These are phyloP conservation scores for Harpalus rufipes DNA, from an alignment of 2,888 invertebrate genomes.

Conservation along the genomic window DNA sequence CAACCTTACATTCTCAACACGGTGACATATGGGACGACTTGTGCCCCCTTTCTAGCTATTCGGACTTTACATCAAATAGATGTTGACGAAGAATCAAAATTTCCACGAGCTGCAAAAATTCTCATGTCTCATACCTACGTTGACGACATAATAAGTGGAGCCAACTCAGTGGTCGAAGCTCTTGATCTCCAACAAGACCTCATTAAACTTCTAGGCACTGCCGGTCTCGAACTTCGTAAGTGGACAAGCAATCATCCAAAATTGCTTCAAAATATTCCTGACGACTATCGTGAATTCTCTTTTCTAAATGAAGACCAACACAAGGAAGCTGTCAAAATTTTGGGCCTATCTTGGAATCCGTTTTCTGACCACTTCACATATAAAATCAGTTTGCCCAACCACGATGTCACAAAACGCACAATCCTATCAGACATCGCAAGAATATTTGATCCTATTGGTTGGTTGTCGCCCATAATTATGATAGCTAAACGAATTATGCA, in stretches of 20 bases:
- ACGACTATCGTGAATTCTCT: slow-evolving; percentile 7
- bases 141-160: no score
- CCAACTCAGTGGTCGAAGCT: not conserved
- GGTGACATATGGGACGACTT: no score
- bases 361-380: not conserved
- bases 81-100: no score
- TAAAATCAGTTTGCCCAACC: not conserved
- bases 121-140: no score
- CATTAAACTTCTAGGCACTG: not conserved
- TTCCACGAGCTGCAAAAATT: no score
- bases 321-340: not conserved
- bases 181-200: not conserved
- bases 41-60: no score
- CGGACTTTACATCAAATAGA: no score
- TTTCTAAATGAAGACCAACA: slow-evolving; percentile 19
- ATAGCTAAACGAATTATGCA: no score
- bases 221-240: slow-evolving; percentile 2
- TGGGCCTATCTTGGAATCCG: not conserved
- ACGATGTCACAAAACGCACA: slow-evolving; percentile 68
- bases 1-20: no score
- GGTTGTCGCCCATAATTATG: no score
- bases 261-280: slow-evolving; percentile 6
- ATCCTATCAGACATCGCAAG: slow-evolving; percentile 67
- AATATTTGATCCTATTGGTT: no score
- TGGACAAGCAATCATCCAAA: slow-evolving; percentile 7